phyloP scores from a whole-genome alignment of 2,797 vertebrate species.

The Ctenopoma kingsleyae region DNA sequence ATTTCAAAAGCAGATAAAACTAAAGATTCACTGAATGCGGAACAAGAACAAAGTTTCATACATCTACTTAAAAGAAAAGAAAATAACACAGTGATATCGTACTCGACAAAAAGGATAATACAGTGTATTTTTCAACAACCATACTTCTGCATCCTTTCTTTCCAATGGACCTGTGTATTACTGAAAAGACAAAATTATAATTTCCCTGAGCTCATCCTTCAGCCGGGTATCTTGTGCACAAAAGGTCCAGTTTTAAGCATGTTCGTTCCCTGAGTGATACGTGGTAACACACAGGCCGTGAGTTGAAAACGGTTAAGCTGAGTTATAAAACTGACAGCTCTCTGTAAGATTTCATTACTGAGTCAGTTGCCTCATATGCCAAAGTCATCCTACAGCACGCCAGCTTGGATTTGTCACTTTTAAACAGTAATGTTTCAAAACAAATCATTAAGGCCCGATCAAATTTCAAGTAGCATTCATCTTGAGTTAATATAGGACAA shows the following conservation, averaged over 20 bases:
- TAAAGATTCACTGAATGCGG: slow-evolving; percentile 30
- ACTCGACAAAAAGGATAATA: not conserved
- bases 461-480: slow-evolving; percentile 46
- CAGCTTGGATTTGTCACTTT: slow-evolving; percentile 30
- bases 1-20: slow-evolving; percentile 74
- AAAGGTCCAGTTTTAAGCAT: not conserved
- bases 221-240: not conserved
- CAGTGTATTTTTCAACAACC: not conserved
- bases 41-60: not conserved
- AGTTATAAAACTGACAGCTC: slow-evolving; percentile 52
- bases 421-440: slow-evolving; percentile 34
- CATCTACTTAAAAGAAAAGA: not conserved
- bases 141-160: not conserved
- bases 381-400: slow-evolving; percentile 32
- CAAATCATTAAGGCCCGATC: slow-evolving; percentile 37
- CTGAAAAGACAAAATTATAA: not conserved
- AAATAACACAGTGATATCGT: not conserved
- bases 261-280: slow-evolving; percentile 3
- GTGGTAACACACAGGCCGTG: slow-evolving; percentile 34
- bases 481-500: slow-evolving; percentile 25
- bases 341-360: slow-evolving; percentile 46
- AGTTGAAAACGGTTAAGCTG: slow-evolving; percentile 36
- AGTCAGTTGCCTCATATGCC: slow-evolving; percentile 28
- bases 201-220: not conserved
- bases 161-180: not conserved